Percentiles rank a stretch among this genome's conserved stretches.
phyloP scores from a whole-genome alignment of 1,140 invertebrate species.

The Zaprionus ghesquierei region DNA sequence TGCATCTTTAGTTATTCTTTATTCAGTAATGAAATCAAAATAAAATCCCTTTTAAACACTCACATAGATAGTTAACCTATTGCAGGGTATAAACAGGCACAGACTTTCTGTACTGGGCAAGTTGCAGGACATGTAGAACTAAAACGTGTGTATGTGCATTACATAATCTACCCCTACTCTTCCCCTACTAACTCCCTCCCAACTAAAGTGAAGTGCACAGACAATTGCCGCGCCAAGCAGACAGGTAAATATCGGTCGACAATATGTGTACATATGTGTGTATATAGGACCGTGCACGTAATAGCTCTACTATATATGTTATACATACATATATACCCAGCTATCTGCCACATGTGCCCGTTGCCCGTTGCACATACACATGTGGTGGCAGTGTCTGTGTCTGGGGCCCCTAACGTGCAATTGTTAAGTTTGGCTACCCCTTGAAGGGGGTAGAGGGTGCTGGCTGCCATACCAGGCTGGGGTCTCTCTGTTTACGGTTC shows the following conservation, averaged over 20 bases:
- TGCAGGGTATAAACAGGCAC: conserved; percentile 8
- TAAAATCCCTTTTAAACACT: too few species aligned
- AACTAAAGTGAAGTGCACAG: conserved; percentile 6
- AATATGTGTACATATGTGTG: background rate
- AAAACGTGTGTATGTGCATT: background rate
- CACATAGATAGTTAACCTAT: too few species aligned
- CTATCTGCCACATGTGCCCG: background rate
- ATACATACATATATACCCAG: background rate
- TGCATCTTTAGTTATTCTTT: too few species aligned
- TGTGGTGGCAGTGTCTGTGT: conserved; percentile 17
- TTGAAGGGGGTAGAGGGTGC: conserved; percentile 9
- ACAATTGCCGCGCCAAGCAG: conserved; percentile 24
- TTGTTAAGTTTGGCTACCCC: conserved; percentile 18
- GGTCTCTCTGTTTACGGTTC: conserved; percentile 19
- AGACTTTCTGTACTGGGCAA: background rate
- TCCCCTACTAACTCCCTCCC: background rate
- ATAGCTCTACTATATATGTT: background rate
- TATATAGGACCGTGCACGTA: background rate
- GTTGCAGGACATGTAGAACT: background rate
- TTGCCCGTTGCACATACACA: conserved; percentile 3
- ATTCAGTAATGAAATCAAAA: too few species aligned
- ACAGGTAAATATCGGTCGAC: conserved; percentile 43
- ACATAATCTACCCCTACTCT: background rate
- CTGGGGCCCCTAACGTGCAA: conserved; percentile 20
- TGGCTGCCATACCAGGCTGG: background rate